These are phyloP conservation scores for Monoplex corrugatus DNA, from an alignment of 2,888 invertebrate genomes.

Conservation along the genomic window DNA sequence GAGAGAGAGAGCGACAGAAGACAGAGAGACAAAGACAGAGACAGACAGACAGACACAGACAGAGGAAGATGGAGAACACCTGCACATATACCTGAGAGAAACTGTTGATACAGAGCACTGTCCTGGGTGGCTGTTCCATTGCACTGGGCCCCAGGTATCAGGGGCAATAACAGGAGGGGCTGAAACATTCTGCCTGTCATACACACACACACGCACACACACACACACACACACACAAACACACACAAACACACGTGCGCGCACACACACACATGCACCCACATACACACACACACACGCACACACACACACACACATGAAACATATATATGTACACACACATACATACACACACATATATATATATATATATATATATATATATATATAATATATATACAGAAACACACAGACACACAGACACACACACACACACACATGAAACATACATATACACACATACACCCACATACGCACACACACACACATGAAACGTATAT, in stretches of 20 bases:
- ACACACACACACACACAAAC: too few species aligned
- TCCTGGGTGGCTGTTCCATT: conserved; percentile 28
- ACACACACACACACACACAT: too few species aligned
- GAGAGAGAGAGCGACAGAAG: neutral
- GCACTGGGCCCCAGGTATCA: neutral
- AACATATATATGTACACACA: neutral
- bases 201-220: neutral
- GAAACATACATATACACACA: too few species aligned
- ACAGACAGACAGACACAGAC: neutral
- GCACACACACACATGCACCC: neutral
- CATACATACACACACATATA: neutral
- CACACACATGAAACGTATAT: too few species aligned
- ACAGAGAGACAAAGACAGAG: too few species aligned
- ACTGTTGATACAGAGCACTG: conserved; percentile 18
- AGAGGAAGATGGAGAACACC: neutral
- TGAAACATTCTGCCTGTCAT: neutral
- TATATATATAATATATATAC: neutral
- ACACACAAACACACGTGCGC: neutral
- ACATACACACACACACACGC: neutral
- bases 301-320: neutral
- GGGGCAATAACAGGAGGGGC: neutral
- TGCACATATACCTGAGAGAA: neutral
- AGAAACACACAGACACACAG: too few species aligned
- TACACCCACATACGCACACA: too few species aligned
- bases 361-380: neutral